Base-by-base conservation (phyloP, 2,888 invertebrate genomes). In the Pyrochroa serraticornis region DNA sequence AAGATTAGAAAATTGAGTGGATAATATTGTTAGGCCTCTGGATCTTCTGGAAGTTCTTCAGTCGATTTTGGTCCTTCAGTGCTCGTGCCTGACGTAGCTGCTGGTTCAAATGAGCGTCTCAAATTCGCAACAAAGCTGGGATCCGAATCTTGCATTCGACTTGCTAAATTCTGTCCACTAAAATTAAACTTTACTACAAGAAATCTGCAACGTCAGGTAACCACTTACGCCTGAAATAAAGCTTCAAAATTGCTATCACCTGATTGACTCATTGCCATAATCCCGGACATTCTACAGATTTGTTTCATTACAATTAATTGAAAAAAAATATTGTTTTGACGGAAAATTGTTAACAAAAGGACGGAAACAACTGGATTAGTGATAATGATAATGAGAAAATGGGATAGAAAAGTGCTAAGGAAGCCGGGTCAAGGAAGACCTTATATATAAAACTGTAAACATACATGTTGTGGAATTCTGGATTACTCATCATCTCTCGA, bases 111-210 rank as follows among this genome's bases (percentile, higher is more conserved):
- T 32, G 44, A 47, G 7, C 61, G 34, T 47, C 64, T 82, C 58
- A 94, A 80, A 71, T 88, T 87, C 62, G 93, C 91, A 31, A 93
- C 89, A 39, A 95, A 81, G 55, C 91, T 91, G 0, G 95, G 94
- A 79, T 95, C 93, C 10, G 86, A 84, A 41, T 84, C 84, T 74
- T 92, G 90, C 87, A 94, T 91, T 75, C 91, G 91, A 72, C 88
- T 87, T 6, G 92, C 92, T 52, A 94, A 81, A 62, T 88, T 90
- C 76, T 93, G 92, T 0, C 93, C 93, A 10, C 78, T 78, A 63
- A 53, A 76, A 43, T 8, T 2, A 13, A 1, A 30, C 14, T 43
- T n/a, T 8, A 7, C 3, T 8, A 31, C n/a, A 22, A 37, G 39
- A 13, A 38, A 39, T 10, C 48, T 12, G 31, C 12, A 41, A 41